A percentile compares a stretch with the other conserved stretches of the same genome.
These are phyloP conservation scores for Hoplodrina ambigua DNA, from an alignment of 2,888 invertebrate species.

Conservation along the genomic window DNA sequence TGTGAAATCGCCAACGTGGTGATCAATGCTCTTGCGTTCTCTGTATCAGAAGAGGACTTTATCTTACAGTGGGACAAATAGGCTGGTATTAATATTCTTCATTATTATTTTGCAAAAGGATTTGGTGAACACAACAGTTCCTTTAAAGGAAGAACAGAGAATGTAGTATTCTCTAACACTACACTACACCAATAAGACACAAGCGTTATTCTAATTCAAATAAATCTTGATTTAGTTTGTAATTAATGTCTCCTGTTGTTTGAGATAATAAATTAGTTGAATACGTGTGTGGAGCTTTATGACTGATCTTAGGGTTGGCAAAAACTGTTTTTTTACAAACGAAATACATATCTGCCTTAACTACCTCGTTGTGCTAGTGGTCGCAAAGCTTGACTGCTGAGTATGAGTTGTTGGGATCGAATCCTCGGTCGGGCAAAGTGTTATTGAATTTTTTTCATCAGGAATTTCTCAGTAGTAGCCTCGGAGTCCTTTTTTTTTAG, in stretches of 20 bases:
- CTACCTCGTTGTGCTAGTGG: no score
- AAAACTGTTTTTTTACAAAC: background rate
- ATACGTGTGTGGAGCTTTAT: constrained; percentile 7
- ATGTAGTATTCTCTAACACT: background rate
- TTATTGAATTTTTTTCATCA: no score
- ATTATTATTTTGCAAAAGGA: background rate
- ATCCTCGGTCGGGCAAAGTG: no score
- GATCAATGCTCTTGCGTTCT: background rate
- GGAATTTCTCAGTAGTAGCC: no score
- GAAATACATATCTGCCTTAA: no score
- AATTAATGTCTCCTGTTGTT: constrained; percentile 49
- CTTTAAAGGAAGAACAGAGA: background rate
- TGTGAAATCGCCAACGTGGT: no score
- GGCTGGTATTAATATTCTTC: no score
- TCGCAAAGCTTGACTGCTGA: no score
- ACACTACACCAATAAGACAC: constrained; percentile 24
- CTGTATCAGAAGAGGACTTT: no score
- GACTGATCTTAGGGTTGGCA: constrained; percentile 33
- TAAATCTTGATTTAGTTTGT: constrained; percentile 53
- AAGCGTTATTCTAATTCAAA: constrained; percentile 37
- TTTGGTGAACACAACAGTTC: background rate
- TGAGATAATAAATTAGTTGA: constrained; percentile 38
- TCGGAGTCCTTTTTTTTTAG: no score
- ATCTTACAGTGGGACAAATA: no score
- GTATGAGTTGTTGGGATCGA: no score